Base-by-base conservation (phyloP, 1,140 invertebrate genomes). In the Dendroctonus valens region DNA sequence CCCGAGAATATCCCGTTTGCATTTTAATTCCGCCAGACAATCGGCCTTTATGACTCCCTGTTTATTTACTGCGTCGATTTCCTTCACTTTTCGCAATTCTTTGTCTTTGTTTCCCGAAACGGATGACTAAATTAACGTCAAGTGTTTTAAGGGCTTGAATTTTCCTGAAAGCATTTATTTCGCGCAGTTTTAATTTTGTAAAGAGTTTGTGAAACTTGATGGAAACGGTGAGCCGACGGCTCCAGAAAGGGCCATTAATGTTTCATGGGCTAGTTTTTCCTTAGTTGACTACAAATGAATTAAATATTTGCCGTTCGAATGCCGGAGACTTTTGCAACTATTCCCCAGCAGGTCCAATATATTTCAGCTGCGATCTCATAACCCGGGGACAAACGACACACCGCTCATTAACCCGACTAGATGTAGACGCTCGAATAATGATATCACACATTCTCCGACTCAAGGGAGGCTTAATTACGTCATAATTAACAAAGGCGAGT, bases 111-210 rank as follows among this genome's bases (percentile, higher is more conserved):
- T 54, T 51, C 11, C 50, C 60, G 46, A 54, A 63, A 63, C 60
- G 51, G 60, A 63, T 63, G 60, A 63, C 60, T 63, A 63, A 63
- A 63, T 63, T 63, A 63, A 63, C 60, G 60, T 63, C 60, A 54
- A 63, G 60, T 54, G 60, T 41, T 63, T 48, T 63, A 63, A 63
- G 42, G 42, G 60, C 12, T 54, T 51, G 52, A 51, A 41, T 61
- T 61, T 61, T 12, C 49, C 26, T 48, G 9, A 14, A 8, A 61
- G 42, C 48, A 52, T 61, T 61, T 61, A 50, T 52, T 38, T 51
- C 39, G 11, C 48, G 39, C 40, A 58, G 26, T 58, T 58, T 58
- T 58, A 58, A 58, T 58, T 58, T 39, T 58, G 52, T 26, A 41
- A 58, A 58, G n/a, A 26, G 26, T 26, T 26, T 26, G 26, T 26